Evolutionary conservation across 2,888 invertebrate species (phyloP), one percentile per base, ranked within the genome.

Genomic region (Zaprionus lineosus): DNA sequence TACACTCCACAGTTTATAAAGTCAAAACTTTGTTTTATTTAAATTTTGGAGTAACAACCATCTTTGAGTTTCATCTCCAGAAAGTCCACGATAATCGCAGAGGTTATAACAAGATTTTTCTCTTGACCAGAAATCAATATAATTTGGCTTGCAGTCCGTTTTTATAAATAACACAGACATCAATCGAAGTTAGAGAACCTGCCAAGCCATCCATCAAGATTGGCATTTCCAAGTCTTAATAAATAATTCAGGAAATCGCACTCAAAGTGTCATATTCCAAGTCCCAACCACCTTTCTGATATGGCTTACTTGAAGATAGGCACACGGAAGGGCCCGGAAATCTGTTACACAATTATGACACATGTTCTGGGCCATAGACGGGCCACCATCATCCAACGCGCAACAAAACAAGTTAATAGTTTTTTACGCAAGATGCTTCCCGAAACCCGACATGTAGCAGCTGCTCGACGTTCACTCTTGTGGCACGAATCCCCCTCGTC

Each of bases 321-420:
- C 8, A 24, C 6, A 24, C 6, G 3, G 19, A 19, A 6, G n/a
- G n/a, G 24, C 24, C 24, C n/a, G 2, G 8, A 24, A 24, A n/a
- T 24, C 6, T 34, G 18, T 28, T 19, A 8, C 33, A 47, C 33
- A 55, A 39, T 37, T 37, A 40, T 39, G 34, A n/a, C 21, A 51
- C n/a, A 41, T 28, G 43, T 21, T 21, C 12, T 21, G 29, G 15
- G 8, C n/a, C 21, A n/a, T n/a, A n/a, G 11, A 29, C 41, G 39
- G 47, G 52, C 60, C 44, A 40, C 53, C 51, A 48, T 29, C 43
- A 44, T 24, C 37, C 16, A 44, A 48, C 21, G 37, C 29, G 37
- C 57, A 43, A 33, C 37, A 50, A 43, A 65, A 64, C 58, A 74
- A 74, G 77, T 74, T 68, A 73, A 74, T 77, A 81, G 66, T 71